Evolutionary conservation across 64 coral and sea anemone species (phyloP), one percentile per base, ranked within the genome.

Genomic region (Dendrophyllia cribrosa): DNA sequence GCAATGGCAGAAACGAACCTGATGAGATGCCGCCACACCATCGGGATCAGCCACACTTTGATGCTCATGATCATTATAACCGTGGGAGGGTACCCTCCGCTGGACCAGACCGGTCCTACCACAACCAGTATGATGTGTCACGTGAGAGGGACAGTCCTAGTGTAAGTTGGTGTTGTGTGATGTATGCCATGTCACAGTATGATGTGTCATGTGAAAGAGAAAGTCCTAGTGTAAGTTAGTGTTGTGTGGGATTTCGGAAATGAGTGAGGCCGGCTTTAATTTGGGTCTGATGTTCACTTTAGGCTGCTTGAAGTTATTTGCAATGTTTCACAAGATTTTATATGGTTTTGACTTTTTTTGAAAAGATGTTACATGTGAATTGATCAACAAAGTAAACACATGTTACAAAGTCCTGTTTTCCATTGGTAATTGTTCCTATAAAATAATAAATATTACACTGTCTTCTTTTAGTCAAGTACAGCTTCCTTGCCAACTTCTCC

Each of bases 141-240:
- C 51, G 70, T 14, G 88, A 90, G 3, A 50, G 51, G 19, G 79
- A 92, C 50, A 92, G 90, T n/a, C 71, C 90, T 16, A 92, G 23
- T 82, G 90, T 92, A 72, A 85, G 90, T 91, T 74, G 15, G 14
- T 9, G 7, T 56, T 56, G 7, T 56, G 12, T 56, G 7, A 56
- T 56, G 7, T 56, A 34, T 34, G 34, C 34, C 34, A 34, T 34
- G 34, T 34, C 34, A 1, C 0, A 34, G 34, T 34, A 34, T 34
- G 34, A 34, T 34, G 34, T 34, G 34, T 34, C 34, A 34, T 34
- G 34, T 34, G 34, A 34, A 34, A 34, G 0, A 34, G 53, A 56
- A 56, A 56, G 53, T 55, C 52, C 52, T 10, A 2, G 52, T 55
- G n/a, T 34, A 34, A 34, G 34, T 34, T 0, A 34, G 34, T 34